Evolutionary conservation across 2,797 vertebrate genomes (phyloP).

Genomic region (Falco berigora): DNA sequence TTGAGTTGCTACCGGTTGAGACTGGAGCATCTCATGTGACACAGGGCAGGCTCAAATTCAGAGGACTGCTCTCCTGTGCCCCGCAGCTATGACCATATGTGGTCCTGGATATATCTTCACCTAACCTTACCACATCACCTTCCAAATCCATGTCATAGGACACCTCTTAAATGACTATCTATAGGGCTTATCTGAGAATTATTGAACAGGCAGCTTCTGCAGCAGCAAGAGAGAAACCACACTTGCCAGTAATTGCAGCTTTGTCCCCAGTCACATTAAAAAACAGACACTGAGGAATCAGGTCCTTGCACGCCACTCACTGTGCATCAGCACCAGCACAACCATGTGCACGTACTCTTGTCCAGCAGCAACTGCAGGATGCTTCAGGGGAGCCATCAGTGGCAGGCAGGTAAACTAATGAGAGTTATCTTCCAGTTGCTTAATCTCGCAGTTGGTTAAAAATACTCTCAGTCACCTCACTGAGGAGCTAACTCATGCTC

Average conservation of each 20-base stretch:
- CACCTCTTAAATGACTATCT: not conserved
- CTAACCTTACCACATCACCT: not conserved
- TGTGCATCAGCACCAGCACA: accelerated
- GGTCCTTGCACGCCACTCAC: not conserved
- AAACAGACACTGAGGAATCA: accelerated
- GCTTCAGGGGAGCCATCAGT: not conserved
- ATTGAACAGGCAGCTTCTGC: not conserved
- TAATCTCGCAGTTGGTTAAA: not conserved
- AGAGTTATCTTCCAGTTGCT: not conserved
- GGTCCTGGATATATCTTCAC: not conserved
- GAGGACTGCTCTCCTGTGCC: not conserved
- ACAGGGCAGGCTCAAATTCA: not conserved
- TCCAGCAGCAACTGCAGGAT: not conserved
- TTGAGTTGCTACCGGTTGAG: not conserved
- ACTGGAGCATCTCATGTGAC: not conserved
- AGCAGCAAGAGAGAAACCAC: not conserved
- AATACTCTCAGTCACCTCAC: not conserved
- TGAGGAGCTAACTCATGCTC: not conserved
- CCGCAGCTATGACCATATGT: not conserved
- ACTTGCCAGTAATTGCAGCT: not conserved
- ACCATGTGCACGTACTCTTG: accelerated
- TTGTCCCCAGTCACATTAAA: not conserved
- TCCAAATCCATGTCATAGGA: not conserved
- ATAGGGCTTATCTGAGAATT: not conserved
- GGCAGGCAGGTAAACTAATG: not conserved